Evolutionary conservation across 2,113 vertebrate species (phyloP), one percentile per base, ranked within the genome.

Genomic region (Crotalus helleri): DNA sequence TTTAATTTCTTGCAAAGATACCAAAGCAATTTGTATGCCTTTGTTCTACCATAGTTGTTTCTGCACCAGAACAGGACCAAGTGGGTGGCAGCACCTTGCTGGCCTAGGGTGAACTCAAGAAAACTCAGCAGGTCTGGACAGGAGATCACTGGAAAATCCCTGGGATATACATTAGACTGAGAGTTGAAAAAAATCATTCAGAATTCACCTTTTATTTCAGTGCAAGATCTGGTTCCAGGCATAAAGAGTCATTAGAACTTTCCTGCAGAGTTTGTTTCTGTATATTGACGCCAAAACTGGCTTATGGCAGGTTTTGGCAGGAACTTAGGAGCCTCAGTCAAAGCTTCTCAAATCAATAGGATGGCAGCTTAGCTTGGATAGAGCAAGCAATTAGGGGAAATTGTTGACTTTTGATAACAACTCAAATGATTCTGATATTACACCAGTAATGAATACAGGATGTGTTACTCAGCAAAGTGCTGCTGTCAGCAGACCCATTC

Each of bases 301-400:
- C 33, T 26, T 87, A 64, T 85, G 91, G 94, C 0, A 85, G 74
- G 33, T 44, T 44, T 21, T 81, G 33, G 33, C 69, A 81, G 33
- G 74, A 44, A 93, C 93, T 93, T 58, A 15, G 51, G 21, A 93
- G 92, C 26, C 24, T 39, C 93, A 93, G 94, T 49, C 44, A 59
- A 44, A 92, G 0, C 46, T 92, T 94, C 94, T 91, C 94, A 91
- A 39, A 17, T 33, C 19, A 57, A 81, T 15, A 23, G 26, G 26
- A 89, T 46, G 24, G 33, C 11, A 88, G 1, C 2, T 46, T 2
- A 55, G 11, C 10, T 55, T 17, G n/a, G 23, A 59, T 8, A 5
- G 21, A 55, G 23, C 3, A 15, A 85, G 24, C 24, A 55, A 33
- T n/a, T 69, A 69, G 17, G 49, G 26, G 69, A 29, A 51, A 7